phyloP scores from a whole-genome alignment of 2,797 vertebrate species.

The Botia almorhae region DNA sequence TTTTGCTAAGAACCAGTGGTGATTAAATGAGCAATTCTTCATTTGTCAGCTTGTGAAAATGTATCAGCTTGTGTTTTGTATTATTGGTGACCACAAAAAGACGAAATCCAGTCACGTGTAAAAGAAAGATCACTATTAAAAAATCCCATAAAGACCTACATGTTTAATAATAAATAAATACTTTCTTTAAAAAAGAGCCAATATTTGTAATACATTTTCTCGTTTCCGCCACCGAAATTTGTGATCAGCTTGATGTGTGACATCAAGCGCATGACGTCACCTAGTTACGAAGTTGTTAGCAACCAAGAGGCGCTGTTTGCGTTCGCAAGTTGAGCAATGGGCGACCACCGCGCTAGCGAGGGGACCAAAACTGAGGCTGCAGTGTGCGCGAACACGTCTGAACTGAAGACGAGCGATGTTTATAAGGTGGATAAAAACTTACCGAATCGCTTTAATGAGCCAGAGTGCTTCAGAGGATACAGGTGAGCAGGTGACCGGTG shows the following conservation, averaged over 20 bases:
- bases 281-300: constrained; percentile 61
- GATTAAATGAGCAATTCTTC: too few relatives aligned
- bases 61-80: too few relatives aligned
- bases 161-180: too few relatives aligned
- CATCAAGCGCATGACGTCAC: constrained; percentile 51
- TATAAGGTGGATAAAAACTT: constrained; percentile 65
- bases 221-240: too few relatives aligned
- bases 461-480: constrained; percentile 67
- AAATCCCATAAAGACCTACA: too few relatives aligned
- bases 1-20: too few relatives aligned
- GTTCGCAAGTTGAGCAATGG: constrained; percentile 28
- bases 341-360: background rate
- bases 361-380: background rate
- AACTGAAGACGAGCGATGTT: constrained; percentile 60
- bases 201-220: too few relatives aligned
- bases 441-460: constrained; percentile 67
- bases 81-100: too few relatives aligned
- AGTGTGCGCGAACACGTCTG: background rate
- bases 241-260: background rate
- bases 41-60: too few relatives aligned
- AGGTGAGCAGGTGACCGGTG: constrained; percentile 62
- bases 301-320: constrained; percentile 19
- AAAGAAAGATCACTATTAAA: too few relatives aligned
- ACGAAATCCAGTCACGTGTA: too few relatives aligned
- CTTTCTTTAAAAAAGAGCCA: too few relatives aligned